phyloP scores from a whole-genome alignment of 2,888 invertebrate species.

The Acholoe squamosa region DNA sequence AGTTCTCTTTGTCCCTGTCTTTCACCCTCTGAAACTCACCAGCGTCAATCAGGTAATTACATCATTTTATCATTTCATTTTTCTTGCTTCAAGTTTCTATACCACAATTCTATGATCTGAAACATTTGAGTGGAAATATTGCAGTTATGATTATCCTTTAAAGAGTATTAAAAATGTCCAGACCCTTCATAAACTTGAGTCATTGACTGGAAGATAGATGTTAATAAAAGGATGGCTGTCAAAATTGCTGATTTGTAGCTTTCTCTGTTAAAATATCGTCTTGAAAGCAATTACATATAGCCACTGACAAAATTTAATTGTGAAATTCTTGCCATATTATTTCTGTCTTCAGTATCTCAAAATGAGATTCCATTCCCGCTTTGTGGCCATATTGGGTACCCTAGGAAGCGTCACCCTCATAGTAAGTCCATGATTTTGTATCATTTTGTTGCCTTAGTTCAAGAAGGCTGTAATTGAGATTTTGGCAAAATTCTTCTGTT shows the following conservation, averaged over 20 bases:
- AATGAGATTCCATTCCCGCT: neutral
- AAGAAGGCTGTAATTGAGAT: too few species aligned
- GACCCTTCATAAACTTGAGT: neutral
- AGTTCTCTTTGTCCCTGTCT: neutral
- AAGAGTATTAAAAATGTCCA: neutral
- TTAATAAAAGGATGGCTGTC: neutral
- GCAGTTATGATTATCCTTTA: neutral
- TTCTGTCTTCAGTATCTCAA: neutral
- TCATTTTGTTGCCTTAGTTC: too few species aligned
- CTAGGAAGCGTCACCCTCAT: neutral
- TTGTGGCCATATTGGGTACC: slow-evolving; percentile 4
- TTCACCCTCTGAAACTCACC: slow-evolving; percentile 43
- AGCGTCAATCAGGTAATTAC: slow-evolving; percentile 41
- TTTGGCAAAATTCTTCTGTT: too few species aligned
- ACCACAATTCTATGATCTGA: too few species aligned
- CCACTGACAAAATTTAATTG: neutral
- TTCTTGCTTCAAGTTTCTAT: too few species aligned
- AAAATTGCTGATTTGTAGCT: neutral
- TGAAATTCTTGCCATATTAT: neutral
- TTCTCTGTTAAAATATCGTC: neutral
- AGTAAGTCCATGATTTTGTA: neutral
- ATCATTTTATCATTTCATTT: neutral
- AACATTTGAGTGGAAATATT: neutral
- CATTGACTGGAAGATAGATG: neutral
- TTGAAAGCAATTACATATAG: neutral